Evolutionary conservation across 2,888 invertebrate species (phyloP).

Genomic region (Dioctria rufipes): DNA sequence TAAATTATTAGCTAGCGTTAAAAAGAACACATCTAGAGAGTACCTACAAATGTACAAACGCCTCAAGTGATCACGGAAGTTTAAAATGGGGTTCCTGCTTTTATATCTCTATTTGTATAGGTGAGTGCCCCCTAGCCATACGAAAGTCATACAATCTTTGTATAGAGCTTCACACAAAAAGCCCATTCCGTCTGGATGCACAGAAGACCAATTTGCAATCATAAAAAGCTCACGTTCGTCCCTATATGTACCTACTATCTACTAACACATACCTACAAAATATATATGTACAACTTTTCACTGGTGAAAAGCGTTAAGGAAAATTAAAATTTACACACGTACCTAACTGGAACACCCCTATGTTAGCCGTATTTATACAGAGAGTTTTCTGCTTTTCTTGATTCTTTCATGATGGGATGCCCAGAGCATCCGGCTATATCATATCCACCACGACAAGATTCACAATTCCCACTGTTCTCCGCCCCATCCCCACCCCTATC

Average conservation of each 20-base stretch:
- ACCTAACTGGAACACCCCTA: no score
- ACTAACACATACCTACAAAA: no score
- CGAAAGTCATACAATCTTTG: neutral
- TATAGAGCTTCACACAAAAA: neutral
- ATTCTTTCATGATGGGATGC: neutral
- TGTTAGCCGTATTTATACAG: constrained; percentile 15
- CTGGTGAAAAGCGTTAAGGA: constrained; percentile 17
- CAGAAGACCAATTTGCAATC: constrained; percentile 26
- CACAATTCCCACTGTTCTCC: neutral
- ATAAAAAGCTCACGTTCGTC: constrained; percentile 38
- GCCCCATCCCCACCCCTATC: no score
- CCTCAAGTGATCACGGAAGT: constrained; percentile 9
- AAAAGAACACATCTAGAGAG: no score
- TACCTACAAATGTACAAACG: neutral
- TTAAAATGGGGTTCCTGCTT: constrained; percentile 12
- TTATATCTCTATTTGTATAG: no score
- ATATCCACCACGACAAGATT: neutral
- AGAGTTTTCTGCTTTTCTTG: constrained; percentile 36
- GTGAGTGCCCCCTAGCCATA: neutral
- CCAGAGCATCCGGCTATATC: neutral
- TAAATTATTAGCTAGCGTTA: neutral
- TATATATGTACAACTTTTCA: no score
- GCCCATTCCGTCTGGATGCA: constrained; percentile 5
- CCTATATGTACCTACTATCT: no score
- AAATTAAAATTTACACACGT: constrained; percentile 47